phyloP scores from a whole-genome alignment of 2,888 invertebrate species.

The Xanthia togata region DNA sequence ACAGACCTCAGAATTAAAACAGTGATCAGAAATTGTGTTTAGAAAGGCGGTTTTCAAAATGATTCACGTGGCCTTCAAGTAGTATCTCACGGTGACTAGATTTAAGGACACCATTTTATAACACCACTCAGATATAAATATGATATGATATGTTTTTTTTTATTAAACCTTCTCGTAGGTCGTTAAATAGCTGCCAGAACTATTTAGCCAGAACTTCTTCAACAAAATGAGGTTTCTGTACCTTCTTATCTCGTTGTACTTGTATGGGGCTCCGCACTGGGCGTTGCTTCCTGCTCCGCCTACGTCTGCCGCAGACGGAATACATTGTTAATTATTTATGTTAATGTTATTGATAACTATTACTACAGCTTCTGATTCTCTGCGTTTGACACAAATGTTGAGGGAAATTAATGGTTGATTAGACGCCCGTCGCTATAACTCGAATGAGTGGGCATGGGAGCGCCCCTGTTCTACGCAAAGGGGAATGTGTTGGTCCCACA shows the following conservation, averaged over 20 bases:
- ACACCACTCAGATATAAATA: no score
- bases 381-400: constrained; percentile 59
- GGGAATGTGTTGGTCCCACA: not conserved
- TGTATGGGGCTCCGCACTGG: constrained; percentile 44
- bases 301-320: constrained; percentile 59
- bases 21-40: no score
- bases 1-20: no score
- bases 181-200: no score
- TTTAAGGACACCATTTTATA: no score
- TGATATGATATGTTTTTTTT: no score
- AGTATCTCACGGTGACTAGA: no score
- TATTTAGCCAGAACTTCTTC: not conserved
- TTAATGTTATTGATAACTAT: constrained; percentile 65
- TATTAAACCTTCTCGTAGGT: no score
- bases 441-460: constrained; percentile 14
- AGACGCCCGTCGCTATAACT: constrained; percentile 1
- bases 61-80: no score
- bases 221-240: constrained; percentile 34
- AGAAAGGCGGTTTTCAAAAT: no score
- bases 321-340: constrained; percentile 69
- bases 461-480: not conserved
- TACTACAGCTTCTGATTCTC: constrained; percentile 51
- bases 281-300: constrained; percentile 67
- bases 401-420: constrained; percentile 47
- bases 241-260: constrained; percentile 14